Evolutionary conservation across 2,888 invertebrate species (phyloP).

Genomic region (Sinodicranocentrus sp.): DNA sequence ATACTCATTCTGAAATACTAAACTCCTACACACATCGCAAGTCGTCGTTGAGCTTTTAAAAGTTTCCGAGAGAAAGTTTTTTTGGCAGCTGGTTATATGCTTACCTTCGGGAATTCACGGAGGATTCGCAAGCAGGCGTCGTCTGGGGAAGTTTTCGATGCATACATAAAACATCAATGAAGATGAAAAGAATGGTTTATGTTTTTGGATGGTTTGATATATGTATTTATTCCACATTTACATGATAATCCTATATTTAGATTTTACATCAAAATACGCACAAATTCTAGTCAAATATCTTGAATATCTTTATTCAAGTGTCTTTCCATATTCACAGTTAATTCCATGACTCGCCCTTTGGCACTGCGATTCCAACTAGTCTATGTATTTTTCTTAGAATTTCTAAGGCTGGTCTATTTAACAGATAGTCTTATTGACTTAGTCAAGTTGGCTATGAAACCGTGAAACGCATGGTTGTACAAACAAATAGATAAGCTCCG

Average conservation of each 20-base stretch:
- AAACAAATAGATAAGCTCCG: too few relatives aligned
- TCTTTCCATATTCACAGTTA: too few relatives aligned
- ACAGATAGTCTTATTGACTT: too few relatives aligned
- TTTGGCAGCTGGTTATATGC: neutral
- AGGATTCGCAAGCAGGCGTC: slow-evolving; percentile 43
- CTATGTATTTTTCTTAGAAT: too few relatives aligned
- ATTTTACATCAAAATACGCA: too few relatives aligned
- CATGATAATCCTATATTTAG: neutral
- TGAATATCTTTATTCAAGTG: neutral
- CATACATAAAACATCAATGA: neutral
- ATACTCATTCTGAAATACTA: neutral
- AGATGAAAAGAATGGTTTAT: neutral
- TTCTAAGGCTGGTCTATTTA: too few relatives aligned
- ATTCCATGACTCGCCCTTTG: too few relatives aligned
- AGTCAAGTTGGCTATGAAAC: too few relatives aligned
- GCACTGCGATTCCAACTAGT: too few relatives aligned
- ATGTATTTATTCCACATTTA: neutral
- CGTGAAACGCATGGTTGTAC: too few relatives aligned
- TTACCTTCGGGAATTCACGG: slow-evolving; percentile 45
- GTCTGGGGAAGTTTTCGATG: neutral
- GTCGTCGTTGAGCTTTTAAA: neutral
- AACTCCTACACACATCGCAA: neutral
- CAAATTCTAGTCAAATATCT: neutral
- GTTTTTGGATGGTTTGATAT: neutral
- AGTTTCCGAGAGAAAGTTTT: slow-evolving; percentile 55